These are phyloP conservation scores for Oscheius myriophilus DNA, from an alignment of 2,888 invertebrate species.

Conservation along the genomic window DNA sequence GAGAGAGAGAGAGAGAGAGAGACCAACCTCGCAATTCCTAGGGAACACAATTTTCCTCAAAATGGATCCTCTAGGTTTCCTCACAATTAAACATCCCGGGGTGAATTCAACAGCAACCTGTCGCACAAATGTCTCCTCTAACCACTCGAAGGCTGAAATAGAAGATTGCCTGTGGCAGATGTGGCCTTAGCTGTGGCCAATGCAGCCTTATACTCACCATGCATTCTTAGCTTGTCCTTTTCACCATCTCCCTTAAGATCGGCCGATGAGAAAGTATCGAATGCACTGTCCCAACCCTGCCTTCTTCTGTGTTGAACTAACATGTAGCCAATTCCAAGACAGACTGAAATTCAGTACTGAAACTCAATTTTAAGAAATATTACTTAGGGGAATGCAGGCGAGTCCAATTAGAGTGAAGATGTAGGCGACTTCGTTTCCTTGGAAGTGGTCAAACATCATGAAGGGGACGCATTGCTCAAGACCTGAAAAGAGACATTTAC, in stretches of 20 bases:
- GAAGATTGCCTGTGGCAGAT: background rate
- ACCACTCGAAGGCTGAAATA: conserved; percentile 65
- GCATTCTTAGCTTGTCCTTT: conserved; percentile 18
- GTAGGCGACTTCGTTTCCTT: conserved; percentile 93
- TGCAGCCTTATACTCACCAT: conserved; percentile 1
- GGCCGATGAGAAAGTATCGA: conserved; percentile 75
- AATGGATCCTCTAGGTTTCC: conserved; percentile 81
- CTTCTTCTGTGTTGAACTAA: conserved; percentile 77
- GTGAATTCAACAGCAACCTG: conserved; percentile 48
- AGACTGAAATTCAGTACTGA: conserved; percentile 74
- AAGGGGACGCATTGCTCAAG: conserved; percentile 89
- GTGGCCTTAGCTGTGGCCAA: too few relatives aligned
- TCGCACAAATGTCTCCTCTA: conserved; percentile 63
- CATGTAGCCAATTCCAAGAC: conserved; percentile 89
- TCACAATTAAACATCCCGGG: conserved; percentile 38
- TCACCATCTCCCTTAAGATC: conserved; percentile 12
- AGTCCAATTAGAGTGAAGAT: conserved; percentile 92
- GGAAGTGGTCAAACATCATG: conserved; percentile 86
- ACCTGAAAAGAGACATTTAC: conserved; percentile 73
- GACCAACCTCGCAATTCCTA: conserved; percentile 74
- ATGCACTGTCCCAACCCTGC: conserved; percentile 59
- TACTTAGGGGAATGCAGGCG: conserved; percentile 86
- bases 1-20: background rate
- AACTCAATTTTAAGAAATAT: conserved; percentile 48
- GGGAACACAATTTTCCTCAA: conserved; percentile 84